Evolutionary conservation across 2,888 invertebrate genomes (phyloP).

Genomic region (Gibbula magus): DNA sequence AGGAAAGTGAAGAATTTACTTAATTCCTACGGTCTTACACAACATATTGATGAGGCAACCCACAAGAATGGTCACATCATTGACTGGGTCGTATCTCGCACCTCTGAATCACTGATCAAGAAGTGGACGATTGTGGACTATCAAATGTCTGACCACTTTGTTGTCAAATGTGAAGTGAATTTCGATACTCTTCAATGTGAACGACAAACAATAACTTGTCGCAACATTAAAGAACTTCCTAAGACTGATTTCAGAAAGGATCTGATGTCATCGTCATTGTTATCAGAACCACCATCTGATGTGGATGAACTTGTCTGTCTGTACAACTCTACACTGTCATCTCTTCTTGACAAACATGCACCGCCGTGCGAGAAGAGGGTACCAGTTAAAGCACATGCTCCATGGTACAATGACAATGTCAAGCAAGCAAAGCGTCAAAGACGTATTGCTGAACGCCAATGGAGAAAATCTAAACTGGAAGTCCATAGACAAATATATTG

Average conservation of each 20-base stretch:
- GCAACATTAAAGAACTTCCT: background rate
- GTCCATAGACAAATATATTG: background rate
- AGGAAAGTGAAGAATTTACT: background rate
- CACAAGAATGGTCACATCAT: background rate
- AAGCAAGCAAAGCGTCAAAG: background rate
- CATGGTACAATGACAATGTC: background rate
- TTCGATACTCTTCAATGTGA: background rate
- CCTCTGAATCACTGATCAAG: background rate
- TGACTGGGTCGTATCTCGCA: background rate
- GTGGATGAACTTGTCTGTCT: background rate
- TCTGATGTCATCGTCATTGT: background rate
- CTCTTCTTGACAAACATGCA: background rate
- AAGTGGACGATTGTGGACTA: background rate
- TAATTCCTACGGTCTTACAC: background rate
- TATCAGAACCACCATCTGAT: background rate
- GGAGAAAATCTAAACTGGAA: background rate
- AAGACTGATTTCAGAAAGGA: background rate
- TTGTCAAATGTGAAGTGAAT: background rate
- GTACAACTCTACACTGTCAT: background rate
- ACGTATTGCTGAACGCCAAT: background rate
- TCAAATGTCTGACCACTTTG: conserved; percentile 2
- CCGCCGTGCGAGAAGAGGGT: background rate
- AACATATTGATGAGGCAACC: background rate
- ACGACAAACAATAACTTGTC: background rate
- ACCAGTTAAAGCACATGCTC: background rate